Evolutionary conservation across 2,113 vertebrate genomes (phyloP).

Genomic region (Lethenteron camtschaticum): DNA sequence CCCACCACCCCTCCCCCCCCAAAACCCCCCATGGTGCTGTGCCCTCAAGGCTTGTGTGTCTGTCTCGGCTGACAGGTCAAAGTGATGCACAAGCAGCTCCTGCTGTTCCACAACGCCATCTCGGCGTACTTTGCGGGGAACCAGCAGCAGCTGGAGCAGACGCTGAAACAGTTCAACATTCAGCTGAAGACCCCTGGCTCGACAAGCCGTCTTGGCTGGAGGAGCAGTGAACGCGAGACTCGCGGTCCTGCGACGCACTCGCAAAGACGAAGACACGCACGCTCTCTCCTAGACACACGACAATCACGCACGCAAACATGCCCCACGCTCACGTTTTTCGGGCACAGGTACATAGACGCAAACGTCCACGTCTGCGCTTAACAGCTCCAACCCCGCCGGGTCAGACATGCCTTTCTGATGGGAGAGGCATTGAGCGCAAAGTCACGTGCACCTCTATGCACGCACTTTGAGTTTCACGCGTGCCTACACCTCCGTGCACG

Average conservation of each 20-base stretch:
- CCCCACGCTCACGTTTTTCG: too few species aligned
- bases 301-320: too few species aligned
- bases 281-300: too few species aligned
- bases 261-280: too few species aligned
- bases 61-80: slow-evolving; percentile 41
- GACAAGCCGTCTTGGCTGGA: slow-evolving; percentile 94
- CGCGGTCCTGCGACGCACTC: background rate
- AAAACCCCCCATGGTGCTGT: background rate
- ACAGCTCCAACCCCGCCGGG: too few species aligned
- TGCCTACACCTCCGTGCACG: too few species aligned
- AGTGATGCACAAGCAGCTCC: slow-evolving; percentile 95
- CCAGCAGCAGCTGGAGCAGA: slow-evolving; percentile 87
- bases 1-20: background rate
- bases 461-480: too few species aligned
- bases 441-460: too few species aligned
- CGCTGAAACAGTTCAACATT: slow-evolving; percentile 86
- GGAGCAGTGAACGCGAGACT: slow-evolving; percentile 47
- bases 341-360: too few species aligned
- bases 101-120: slow-evolving; percentile 91
- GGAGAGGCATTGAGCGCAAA: too few species aligned
- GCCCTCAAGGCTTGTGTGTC: background rate
- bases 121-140: slow-evolving; percentile 91
- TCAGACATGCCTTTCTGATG: too few species aligned
- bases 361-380: too few species aligned
- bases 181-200: slow-evolving; percentile 56